These are phyloP conservation scores for Anagrus nilaparvatae DNA, from an alignment of 1,140 invertebrate genomes.

Conservation along the genomic window DNA sequence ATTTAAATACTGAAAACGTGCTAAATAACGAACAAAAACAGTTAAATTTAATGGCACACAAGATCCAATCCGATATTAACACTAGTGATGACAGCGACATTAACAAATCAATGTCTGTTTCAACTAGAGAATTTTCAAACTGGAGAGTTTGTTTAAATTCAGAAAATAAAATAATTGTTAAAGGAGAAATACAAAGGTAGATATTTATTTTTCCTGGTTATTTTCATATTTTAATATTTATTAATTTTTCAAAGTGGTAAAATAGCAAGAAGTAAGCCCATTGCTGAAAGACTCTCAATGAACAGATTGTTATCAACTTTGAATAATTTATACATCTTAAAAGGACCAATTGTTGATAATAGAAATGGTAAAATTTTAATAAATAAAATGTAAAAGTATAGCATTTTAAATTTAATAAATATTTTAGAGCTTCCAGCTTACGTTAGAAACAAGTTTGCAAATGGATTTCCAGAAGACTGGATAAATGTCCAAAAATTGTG, in stretches of 20 bases:
- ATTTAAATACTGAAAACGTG: neutral
- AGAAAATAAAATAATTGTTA: slow-evolving; percentile 24
- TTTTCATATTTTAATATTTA: slow-evolving; percentile 1
- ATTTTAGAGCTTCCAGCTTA: slow-evolving; percentile 32
- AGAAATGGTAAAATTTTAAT: slow-evolving; percentile 21
- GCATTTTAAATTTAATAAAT: neutral
- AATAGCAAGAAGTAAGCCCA: slow-evolving; percentile 28
- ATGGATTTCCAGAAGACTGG: slow-evolving; percentile 40
- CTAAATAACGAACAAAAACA: neutral
- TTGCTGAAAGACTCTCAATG: slow-evolving; percentile 22
- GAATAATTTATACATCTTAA: slow-evolving; percentile 27
- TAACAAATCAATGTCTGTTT: neutral
- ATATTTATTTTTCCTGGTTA: neutral
- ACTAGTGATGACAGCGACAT: slow-evolving; percentile 1
- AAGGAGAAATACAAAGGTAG: slow-evolving; percentile 28
- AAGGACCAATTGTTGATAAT: slow-evolving; percentile 28
- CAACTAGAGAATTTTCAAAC: slow-evolving; percentile 17
- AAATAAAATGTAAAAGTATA: neutral
- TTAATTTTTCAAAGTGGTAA: slow-evolving; percentile 21
- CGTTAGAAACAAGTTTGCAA: slow-evolving; percentile 31
- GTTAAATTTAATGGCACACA: neutral
- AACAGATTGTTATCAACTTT: slow-evolving; percentile 24
- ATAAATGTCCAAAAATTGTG: slow-evolving; percentile 31
- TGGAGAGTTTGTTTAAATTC: slow-evolving; percentile 30
- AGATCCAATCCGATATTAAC: neutral